Base-by-base conservation (phyloP, 30 jellyfish, hydroid and myxozoan species). In the Aurelia sp. region DNA sequence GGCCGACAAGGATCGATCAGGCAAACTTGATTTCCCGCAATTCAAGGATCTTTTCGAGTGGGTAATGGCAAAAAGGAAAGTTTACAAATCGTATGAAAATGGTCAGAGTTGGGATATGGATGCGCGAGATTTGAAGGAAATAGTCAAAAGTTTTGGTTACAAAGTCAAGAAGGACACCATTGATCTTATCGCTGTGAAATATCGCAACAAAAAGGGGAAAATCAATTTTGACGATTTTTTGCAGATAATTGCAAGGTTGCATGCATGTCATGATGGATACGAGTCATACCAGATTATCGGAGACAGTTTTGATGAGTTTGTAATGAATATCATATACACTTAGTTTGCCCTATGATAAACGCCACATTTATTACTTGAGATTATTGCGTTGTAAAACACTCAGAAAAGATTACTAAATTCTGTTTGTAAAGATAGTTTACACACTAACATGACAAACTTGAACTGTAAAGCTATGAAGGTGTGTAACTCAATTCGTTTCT, bases 1-100 rank as follows among this genome's bases (percentile, higher is more conserved):
- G 94, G 88, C 82, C 48, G 94, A 84, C 77, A 57, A 12, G 53
- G 94, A 84, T 67, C 67, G 94, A 22, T 84, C 94, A 3, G 94
- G 94, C 23, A 73, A 66, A 55, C 83, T 84, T 11, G 78, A 76
- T 18, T 84, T 27, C 62, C 70, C 64, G 66, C 88, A 84, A 50
- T 84, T 84, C 64, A 84, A 73, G 57, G 62, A 13, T 37, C 58
- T 84, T 6, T 73, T 73, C 70, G 67, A 72, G 35, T 82, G 92
- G 88, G 55, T 84, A 1, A 59, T 84, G 88, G 83, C 48, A 15
- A 51, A 20, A 68, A 73, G 88, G 68, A 74, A 65, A 31, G 67
- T 73, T 8, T 74, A 73, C 71, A 62, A 84, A 21, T 6, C 21
- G 19, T 63, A 40, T 40, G 94, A 74, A 52, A 70, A 30, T 18